These are phyloP conservation scores for Cryptocephalus moraei DNA, from an alignment of 2,888 invertebrate species.

Conservation along the genomic window DNA sequence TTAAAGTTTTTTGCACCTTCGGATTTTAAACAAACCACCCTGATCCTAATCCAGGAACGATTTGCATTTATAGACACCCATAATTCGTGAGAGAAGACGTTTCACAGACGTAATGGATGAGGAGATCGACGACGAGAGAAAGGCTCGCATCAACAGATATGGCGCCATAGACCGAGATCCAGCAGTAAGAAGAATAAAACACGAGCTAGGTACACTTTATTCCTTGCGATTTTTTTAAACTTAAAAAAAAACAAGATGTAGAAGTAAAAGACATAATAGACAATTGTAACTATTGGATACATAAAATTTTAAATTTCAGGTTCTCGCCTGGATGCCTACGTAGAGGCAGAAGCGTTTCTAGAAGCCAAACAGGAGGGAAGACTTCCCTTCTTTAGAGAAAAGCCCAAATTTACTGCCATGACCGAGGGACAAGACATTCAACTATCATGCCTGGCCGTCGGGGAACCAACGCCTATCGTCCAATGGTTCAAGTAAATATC, in stretches of 20 bases:
- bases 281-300: not conserved
- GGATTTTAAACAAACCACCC: too few relatives aligned
- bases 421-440: slow-evolving; percentile 68
- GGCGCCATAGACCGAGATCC: slow-evolving; percentile 49
- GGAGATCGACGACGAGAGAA: slow-evolving; percentile 85
- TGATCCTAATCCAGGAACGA: not conserved
- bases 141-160: slow-evolving; percentile 69
- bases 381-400: slow-evolving; percentile 85
- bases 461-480: slow-evolving; percentile 75
- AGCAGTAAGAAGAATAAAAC: slow-evolving; percentile 64
- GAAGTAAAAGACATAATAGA: too few relatives aligned
- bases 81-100: slow-evolving; percentile 79
- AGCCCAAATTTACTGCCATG: slow-evolving; percentile 76
- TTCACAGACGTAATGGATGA: slow-evolving; percentile 94
- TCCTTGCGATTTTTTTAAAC: too few relatives aligned
- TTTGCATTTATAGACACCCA: slow-evolving; percentile 53
- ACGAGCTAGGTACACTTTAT: slow-evolving; percentile 59
- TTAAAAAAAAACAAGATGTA: too few relatives aligned
- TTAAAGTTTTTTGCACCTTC: too few relatives aligned
- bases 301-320: slow-evolving; percentile 14
- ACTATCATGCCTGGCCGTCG: slow-evolving; percentile 74
- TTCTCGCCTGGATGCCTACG: slow-evolving; percentile 73
- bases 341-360: slow-evolving; percentile 77
- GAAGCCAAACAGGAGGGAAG: slow-evolving; percentile 68
- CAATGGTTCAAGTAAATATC: slow-evolving; percentile 73